Evolutionary conservation across 2,888 invertebrate genomes (phyloP).

Genomic region (Lymantria monacha): DNA sequence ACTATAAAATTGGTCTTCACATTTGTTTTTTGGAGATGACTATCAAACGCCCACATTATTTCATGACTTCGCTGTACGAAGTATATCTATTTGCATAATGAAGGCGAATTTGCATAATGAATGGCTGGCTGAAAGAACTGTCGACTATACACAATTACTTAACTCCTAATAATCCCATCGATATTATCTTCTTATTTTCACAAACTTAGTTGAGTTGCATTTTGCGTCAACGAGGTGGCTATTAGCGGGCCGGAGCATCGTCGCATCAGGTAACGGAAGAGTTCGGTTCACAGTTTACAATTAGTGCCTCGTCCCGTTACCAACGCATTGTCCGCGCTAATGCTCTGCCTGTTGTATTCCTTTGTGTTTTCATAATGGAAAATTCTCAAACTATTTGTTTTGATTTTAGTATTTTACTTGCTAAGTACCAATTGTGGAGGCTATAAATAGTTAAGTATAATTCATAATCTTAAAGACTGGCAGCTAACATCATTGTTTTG

Average conservation of each 20-base stretch:
- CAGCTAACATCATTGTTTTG: too few relatives aligned
- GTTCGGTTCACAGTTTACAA: conserved; percentile 68
- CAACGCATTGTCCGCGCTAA: conserved; percentile 69
- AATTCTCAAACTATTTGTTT: conserved; percentile 62
- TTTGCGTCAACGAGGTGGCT: conserved; percentile 40
- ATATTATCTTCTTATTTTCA: background rate
- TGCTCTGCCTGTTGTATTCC: conserved; percentile 65
- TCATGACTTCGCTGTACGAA: too few relatives aligned
- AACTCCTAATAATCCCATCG: too few relatives aligned
- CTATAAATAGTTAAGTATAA: conserved; percentile 28
- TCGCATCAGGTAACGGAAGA: conserved; percentile 60
- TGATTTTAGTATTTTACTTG: conserved; percentile 46
- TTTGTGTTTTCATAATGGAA: conserved; percentile 67
- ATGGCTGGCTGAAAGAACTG: too few relatives aligned
- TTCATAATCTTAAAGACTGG: conserved; percentile 4
- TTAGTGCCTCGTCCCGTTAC: conserved; percentile 77
- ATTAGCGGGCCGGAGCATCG: conserved; percentile 38
- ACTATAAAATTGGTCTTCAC: too few relatives aligned
- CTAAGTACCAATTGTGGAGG: conserved; percentile 44
- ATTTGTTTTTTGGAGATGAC: too few relatives aligned
- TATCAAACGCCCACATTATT: too few relatives aligned
- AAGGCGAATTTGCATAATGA: too few relatives aligned
- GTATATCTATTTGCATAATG: too few relatives aligned
- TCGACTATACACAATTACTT: too few relatives aligned
- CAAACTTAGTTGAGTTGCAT: conserved; percentile 11